A percentile compares a stretch with the other conserved stretches of the same genome.
Evolutionary conservation across 2,797 vertebrate genomes (phyloP).

Genomic region (Myotis daubentonii): DNA sequence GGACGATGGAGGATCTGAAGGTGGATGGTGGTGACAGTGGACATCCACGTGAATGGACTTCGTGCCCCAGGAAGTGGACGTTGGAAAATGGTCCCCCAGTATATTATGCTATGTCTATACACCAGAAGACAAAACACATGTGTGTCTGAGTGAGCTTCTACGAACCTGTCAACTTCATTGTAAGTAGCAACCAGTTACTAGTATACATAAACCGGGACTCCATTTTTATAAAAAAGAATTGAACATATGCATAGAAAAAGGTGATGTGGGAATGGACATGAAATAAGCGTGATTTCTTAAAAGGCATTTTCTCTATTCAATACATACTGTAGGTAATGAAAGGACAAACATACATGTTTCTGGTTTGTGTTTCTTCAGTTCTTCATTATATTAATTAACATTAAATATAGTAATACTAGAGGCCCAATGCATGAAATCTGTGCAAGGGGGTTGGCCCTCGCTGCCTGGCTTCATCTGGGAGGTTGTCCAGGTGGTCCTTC

Average conservation of each 20-base stretch:
- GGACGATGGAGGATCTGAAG: no score
- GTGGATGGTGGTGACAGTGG: no score
- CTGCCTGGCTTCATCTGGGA: no score
- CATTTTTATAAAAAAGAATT: neutral
- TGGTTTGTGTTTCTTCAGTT: neutral
- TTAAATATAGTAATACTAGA: neutral
- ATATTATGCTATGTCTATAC: no score
- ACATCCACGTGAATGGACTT: no score
- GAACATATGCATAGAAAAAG: neutral
- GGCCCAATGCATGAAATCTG: no score
- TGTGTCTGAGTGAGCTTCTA: neutral
- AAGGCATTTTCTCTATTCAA: neutral
- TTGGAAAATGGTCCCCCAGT: no score
- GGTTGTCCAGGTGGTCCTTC: no score
- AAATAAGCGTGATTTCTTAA: neutral
- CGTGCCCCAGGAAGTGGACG: no score
- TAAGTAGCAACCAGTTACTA: neutral
- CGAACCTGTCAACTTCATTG: neutral
- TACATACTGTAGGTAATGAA: neutral
- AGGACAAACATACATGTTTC: neutral
- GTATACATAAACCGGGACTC: neutral
- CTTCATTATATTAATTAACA: neutral
- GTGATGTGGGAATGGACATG: neutral
- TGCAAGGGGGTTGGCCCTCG: no score
- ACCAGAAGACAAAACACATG: neutral